Base-by-base conservation (phyloP, 2,797 vertebrate genomes). In the Myripristis jacobus region DNA sequence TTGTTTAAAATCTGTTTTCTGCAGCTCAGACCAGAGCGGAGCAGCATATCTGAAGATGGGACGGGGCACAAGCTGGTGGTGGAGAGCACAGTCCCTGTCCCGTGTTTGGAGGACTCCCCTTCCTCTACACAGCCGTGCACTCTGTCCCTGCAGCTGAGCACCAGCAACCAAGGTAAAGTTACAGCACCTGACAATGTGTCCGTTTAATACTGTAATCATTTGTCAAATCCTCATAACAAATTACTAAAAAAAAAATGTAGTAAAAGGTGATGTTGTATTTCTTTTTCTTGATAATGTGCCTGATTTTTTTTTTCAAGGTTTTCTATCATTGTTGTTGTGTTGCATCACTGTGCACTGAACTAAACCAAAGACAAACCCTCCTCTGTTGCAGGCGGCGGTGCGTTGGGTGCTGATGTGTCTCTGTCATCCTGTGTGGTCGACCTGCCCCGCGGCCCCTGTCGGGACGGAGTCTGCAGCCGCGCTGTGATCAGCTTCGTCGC, bases 381-480 rank as follows among this genome's bases (percentile, higher is more conserved):
- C 27, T 66, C 2, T 56, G 19, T 68, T 80, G 1, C 86, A 97
- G 96, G 89, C 73, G 84, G 92, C 57, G 89, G 84, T 18, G 71
- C 82, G 0, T 51, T 90, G 61, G 93, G 91, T 50, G 87, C 93
- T 73, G 96, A 97, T 79, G 67, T 97, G 90, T 94, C 90, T 8
- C 90, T 98, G 79, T 97, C 97, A 54, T 95, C 95, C 68, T 98
- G 97, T 64, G 89, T 71, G 0, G 92, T 95, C 90, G 92, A 94
- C 60, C 92, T 99, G 79, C 66, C 82, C 61, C 88, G 60, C 73
- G 80, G 73, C 8, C 51, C 87, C 44, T 98, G 96, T 73, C 77
- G 27, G 4, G 86, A 91, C 0, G 92, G 94, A 31, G 88, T 92
- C 15, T 97, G 96, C 22, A 88, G 95, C 69, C 87, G 53, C 11